Conservation (phyloP, 2,888 invertebrate species). For the Anagyrus pseudococci region DNA sequence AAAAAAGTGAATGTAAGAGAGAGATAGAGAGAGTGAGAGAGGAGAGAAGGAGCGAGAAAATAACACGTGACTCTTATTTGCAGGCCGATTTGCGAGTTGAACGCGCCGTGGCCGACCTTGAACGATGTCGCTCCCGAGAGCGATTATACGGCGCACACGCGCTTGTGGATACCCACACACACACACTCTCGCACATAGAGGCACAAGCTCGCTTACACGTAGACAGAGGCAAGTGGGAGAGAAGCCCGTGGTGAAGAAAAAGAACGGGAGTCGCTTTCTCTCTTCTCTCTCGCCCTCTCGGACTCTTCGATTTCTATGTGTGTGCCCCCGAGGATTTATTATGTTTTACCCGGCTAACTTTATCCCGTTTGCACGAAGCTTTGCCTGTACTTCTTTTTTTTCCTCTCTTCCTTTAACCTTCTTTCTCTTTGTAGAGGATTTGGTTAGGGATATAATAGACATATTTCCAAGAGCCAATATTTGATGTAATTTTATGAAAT, state of each 20-base stretch:
- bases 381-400: too few relatives aligned
- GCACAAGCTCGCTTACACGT: too few relatives aligned
- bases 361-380: too few relatives aligned
- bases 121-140: constrained; percentile 27
- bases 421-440: too few relatives aligned
- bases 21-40: not conserved
- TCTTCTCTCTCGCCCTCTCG: constrained; percentile 7
- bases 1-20: not conserved
- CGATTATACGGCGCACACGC: constrained; percentile 9
- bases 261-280: constrained; percentile 6
- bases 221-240: constrained; percentile 2
- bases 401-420: too few relatives aligned
- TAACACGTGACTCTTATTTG: constrained; percentile 11
- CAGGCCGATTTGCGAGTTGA: constrained; percentile 2
- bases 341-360: constrained; percentile 14
- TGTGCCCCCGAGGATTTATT: constrained; percentile 15
- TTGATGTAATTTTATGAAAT: too few relatives aligned
- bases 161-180: too few relatives aligned
- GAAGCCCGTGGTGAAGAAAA: not conserved
- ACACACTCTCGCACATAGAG: too few relatives aligned
- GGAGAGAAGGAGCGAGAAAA: not conserved
- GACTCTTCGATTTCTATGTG: constrained; percentile 1
- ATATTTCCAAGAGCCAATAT: too few relatives aligned
- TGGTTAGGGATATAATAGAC: too few relatives aligned
- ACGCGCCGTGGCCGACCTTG: constrained; percentile 24